Percentiles rank a stretch among this genome's conserved stretches.
Evolutionary conservation across 2,113 vertebrate species (phyloP).

Genomic region (Mormyrus iriodes): DNA sequence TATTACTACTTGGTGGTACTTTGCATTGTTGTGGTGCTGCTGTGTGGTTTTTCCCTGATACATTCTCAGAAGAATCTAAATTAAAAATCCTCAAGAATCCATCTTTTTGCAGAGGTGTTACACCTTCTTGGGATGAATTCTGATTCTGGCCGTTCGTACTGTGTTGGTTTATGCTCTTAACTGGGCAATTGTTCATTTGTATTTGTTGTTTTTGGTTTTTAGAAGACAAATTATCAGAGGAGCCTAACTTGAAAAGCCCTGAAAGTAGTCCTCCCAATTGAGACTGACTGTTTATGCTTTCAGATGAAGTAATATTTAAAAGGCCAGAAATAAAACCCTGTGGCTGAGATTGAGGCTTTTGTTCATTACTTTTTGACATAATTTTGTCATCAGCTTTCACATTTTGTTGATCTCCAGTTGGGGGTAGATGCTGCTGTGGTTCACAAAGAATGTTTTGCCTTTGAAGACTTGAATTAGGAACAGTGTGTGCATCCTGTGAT

Average conservation of each 20-base stretch:
- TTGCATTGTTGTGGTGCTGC: background rate
- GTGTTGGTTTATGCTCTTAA: constrained; percentile 25
- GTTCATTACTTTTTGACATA: constrained; percentile 22
- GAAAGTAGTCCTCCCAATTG: constrained; percentile 59
- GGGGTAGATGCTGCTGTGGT: constrained; percentile 26
- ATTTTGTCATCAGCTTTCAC: constrained; percentile 3
- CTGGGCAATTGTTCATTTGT: constrained; percentile 35
- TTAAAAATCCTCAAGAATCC: background rate
- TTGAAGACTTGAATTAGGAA: constrained; percentile 18
- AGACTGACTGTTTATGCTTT: constrained; percentile 40
- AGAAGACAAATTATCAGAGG: constrained; percentile 42
- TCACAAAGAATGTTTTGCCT: constrained; percentile 31
- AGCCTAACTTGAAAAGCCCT: constrained; percentile 53
- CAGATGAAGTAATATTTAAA: constrained; percentile 47
- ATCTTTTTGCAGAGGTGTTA: background rate
- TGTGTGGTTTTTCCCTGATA: background rate
- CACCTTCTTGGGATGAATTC: constrained; percentile 34
- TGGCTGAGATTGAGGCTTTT: constrained; percentile 38
- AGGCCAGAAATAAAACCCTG: constrained; percentile 50
- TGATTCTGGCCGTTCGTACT: constrained; percentile 20
- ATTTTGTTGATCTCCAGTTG: background rate
- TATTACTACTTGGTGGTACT: background rate
- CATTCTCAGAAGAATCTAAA: constrained; percentile 46
- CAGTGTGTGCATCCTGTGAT: constrained; percentile 15
- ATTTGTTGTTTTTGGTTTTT: constrained; percentile 32